Base-by-base conservation (phyloP, 1,140 invertebrate genomes). In the Drosophila ironensis region DNA sequence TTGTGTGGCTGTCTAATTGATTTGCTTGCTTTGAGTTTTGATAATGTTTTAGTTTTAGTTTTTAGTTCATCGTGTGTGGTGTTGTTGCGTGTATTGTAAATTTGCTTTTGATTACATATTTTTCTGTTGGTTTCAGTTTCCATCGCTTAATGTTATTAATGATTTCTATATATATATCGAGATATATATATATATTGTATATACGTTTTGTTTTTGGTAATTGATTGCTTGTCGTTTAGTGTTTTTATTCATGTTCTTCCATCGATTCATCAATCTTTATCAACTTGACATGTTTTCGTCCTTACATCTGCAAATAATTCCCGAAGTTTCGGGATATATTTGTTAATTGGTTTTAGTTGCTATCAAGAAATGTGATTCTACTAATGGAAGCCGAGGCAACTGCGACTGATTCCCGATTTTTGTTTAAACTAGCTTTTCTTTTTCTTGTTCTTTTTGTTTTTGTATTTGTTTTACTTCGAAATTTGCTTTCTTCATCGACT, bases 201-300 rank as follows among this genome's bases (percentile, higher is more conserved):
- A 16, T 37, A 16, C 7, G 11, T 17, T 37, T 37, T 37, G 12
- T 47, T 63, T 59, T 78, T 50, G 45, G 67, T 71, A 80, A 80
- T 81, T 76, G 76, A 81, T 81, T 82, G 76, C 76, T 75, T 81
- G 50, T 81, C 75, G 64, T 71, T 71, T 45, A 53, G 27, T 68
- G 25, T 33, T 60, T 52, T 50, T 11, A 11, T 27, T 27, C 47
- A 14, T 45, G 37, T 17, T 27, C 17, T 33, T 42, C 22, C n/a
- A n/a, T n/a, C n/a, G n/a, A n/a, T n/a, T n/a, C n/a, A n/a, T n/a
- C n/a, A n/a, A n/a, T n/a, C n/a, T 59, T 59, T 48, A 40, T 40
- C 41, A 63, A 63, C 56, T 54, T 66, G 47, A 59, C 56, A 59
- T 59, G 52, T 59, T 47, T 40, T 67, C 40, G 9, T 33, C 35